Percentiles rank a stretch among this genome's conserved stretches.
Evolutionary conservation across 2,113 vertebrate species (phyloP).

Genomic region (Erythrocercus mccallii): DNA sequence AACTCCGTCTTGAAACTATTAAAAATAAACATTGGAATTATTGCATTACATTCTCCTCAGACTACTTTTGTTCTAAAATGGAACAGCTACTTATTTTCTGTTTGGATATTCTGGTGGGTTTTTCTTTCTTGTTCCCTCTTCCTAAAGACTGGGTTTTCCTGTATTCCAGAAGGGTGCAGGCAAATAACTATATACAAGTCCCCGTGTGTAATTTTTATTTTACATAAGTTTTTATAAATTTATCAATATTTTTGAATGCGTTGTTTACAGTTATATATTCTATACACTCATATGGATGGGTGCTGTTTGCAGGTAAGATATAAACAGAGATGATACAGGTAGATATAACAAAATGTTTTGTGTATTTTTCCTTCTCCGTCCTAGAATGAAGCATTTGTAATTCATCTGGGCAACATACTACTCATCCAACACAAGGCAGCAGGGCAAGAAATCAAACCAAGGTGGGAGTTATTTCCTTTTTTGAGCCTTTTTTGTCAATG

Average conservation of each 20-base stretch:
- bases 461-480: not conserved
- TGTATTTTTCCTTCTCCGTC: not conserved
- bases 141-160: not conserved
- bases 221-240: fast-evolving
- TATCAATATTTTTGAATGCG: not conserved
- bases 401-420: not conserved
- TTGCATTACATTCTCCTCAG: not conserved
- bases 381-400: not conserved
- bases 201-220: not conserved
- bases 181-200: not conserved
- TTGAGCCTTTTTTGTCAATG: not conserved
- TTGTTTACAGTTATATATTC: not conserved
- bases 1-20: not conserved
- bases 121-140: not conserved
- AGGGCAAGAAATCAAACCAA: not conserved
- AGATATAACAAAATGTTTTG: not conserved
- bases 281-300: not conserved
- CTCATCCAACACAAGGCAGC: not conserved
- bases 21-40: not conserved
- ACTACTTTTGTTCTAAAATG: not conserved
- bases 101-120: not conserved
- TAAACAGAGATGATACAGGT: not conserved
- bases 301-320: not conserved
- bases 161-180: not conserved
- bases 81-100: not conserved